A percentile compares a stretch with the other conserved stretches of the same genome.
Conservation (phyloP, 2,797 vertebrate genomes). For the Heliangelus exortis region DNA sequence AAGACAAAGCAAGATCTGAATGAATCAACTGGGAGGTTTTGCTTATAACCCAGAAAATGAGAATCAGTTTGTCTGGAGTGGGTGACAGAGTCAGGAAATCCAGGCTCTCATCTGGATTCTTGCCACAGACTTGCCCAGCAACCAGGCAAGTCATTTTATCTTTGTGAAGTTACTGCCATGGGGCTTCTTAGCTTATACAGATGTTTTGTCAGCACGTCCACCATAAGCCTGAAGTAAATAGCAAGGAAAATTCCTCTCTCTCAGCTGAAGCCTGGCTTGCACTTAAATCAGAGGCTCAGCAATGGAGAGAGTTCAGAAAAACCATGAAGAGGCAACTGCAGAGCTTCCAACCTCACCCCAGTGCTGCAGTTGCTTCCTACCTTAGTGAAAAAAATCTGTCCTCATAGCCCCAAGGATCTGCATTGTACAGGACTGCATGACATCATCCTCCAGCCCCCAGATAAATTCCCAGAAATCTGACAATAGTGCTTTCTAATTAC, state of each 20-base stretch:
- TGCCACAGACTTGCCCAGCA: not conserved
- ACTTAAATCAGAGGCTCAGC: not conserved
- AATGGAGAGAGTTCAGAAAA: not conserved
- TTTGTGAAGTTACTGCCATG: not conserved
- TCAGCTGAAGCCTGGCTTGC: not conserved
- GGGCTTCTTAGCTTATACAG: not conserved
- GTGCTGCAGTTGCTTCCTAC: conserved; percentile 41
- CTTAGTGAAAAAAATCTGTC: not conserved
- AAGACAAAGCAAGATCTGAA: not conserved
- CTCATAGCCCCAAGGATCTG: not conserved
- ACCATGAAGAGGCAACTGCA: not conserved
- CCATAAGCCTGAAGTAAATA: not conserved
- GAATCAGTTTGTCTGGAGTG: not conserved
- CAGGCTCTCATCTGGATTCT: not conserved
- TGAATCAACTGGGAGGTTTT: not conserved
- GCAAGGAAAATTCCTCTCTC: not conserved
- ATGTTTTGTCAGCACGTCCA: not conserved
- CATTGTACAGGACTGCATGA: not conserved
- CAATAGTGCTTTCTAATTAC: conserved; percentile 36
- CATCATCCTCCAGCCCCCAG: not conserved
- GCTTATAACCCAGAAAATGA: not conserved
- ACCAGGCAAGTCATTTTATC: not conserved
- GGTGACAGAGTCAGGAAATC: not conserved
- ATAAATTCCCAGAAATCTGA: conserved; percentile 13
- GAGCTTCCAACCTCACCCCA: not conserved